Percentiles rank a stretch among this genome's conserved stretches.
Conservation (phyloP, 2,797 vertebrate genomes). For the Cephalopachus bancanus region DNA sequence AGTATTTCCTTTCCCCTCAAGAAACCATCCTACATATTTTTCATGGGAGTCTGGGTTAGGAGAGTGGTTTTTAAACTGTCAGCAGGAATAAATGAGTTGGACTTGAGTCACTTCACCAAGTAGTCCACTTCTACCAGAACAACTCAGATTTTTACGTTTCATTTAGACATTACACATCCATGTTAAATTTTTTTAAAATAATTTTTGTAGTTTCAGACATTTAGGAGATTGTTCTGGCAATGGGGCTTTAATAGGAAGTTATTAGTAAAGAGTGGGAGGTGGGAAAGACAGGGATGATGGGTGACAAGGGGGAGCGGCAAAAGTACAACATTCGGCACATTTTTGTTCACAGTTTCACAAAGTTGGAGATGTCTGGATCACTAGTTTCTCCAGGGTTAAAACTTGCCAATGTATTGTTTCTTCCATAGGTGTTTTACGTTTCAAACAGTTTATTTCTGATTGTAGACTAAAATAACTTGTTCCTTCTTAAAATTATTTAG, state of each 20-base stretch:
- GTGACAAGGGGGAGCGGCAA: not conserved
- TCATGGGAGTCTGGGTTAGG: not conserved
- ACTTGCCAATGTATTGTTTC: not conserved
- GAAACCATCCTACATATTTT: not conserved
- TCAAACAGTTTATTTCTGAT: not conserved
- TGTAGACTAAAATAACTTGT: not conserved
- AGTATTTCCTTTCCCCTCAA: not conserved
- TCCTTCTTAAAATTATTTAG: not conserved
- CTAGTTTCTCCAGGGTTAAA: not conserved
- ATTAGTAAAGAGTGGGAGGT: not conserved
- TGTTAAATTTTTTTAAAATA: not conserved
- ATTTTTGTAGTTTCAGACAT: conserved; percentile 2
- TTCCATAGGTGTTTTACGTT: not conserved
- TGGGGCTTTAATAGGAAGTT: not conserved
- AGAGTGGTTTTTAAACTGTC: not conserved
- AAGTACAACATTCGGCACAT: not conserved
- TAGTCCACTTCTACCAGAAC: not conserved
- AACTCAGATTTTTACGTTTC: not conserved
- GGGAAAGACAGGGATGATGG: not conserved
- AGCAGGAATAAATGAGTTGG: not conserved
- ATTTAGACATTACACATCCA: not conserved
- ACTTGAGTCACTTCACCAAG: not conserved
- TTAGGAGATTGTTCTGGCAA: not conserved
- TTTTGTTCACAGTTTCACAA: not conserved
- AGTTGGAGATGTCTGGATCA: not conserved